phyloP scores from a whole-genome alignment of 2,797 vertebrate genomes.

The Sebastes vulpes region DNA sequence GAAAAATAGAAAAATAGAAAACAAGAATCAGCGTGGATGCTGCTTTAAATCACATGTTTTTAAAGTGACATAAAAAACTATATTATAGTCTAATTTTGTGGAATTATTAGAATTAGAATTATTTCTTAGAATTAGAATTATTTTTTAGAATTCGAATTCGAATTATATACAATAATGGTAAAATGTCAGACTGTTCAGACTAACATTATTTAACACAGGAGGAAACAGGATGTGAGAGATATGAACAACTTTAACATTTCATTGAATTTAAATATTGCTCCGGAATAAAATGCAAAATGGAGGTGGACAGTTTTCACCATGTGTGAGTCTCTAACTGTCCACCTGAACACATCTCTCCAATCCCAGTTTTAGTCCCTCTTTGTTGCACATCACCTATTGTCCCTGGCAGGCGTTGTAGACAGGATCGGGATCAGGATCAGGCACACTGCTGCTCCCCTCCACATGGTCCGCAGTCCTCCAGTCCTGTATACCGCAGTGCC shows the following conservation, averaged over 20 bases:
- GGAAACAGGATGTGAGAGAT: background rate
- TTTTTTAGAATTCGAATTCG: background rate
- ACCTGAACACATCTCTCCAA: slow-evolving; percentile 30
- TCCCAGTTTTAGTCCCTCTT: slow-evolving; percentile 31
- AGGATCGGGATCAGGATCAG: slow-evolving; percentile 38
- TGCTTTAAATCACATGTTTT: background rate
- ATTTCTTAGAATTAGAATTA: background rate
- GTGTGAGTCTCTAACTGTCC: slow-evolving; percentile 7
- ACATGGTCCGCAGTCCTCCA: slow-evolving; percentile 85
- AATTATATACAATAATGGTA: background rate
- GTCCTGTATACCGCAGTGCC: slow-evolving; percentile 85
- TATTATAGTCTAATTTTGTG: background rate
- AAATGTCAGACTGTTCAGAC: background rate
- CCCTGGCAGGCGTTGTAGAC: slow-evolving; percentile 39
- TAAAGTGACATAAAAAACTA: background rate
- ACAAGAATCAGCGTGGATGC: background rate
- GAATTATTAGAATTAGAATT: background rate
- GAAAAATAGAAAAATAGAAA: background rate
- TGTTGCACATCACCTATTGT: slow-evolving; percentile 64
- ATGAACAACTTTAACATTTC: slow-evolving; percentile 11
- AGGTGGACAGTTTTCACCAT: slow-evolving; percentile 9
- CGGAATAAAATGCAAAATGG: background rate
- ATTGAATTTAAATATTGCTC: background rate
- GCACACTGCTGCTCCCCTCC: slow-evolving; percentile 50
- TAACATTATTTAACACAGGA: slow-evolving; percentile 28